Evolutionary conservation across 53 echinoderm and acorn worm species (phyloP), one percentile per base, ranked within the genome.

Genomic region (Holothuria leucospilota): DNA sequence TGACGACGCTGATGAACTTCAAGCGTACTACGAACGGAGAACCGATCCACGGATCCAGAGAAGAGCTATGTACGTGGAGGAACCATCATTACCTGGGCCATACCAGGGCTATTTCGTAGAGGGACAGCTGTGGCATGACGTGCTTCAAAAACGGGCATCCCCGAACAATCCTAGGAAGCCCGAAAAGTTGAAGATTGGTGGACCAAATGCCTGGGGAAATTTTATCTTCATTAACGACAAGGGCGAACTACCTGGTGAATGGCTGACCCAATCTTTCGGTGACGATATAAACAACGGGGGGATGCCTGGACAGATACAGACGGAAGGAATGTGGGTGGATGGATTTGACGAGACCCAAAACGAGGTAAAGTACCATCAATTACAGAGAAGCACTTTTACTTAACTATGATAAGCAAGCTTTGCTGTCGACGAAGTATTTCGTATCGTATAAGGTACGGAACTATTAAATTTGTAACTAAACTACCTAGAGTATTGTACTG

Each of bases 171-270:
- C 8, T 4, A 41, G 27, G 1, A 40, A 20, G 51, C 65, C 65
- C 3, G 65, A 46, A 16, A 65, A 39, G 8, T 13, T 83, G 21
- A 46, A 83, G 63, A 83, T 83, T 27, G 84, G 42, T n/a, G 84
- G 84, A 42, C 84, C 84, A 27, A 83, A 83, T 24, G 84, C 84
- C 18, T 83, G 84, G 84, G 84, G 84, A 6, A 83, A 83, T 67
- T 83, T 83, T 38, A 83, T 83, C 51, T 83, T 83, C 66, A 83
- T 83, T 41, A 52, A 46, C 26, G 84, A 59, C 21, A 21, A 59
- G 8, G 80, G 20, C 18, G 8, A 27, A 24, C 60, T 61, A 2
- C 59, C 34, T 30, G 80, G 60, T 18, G 62, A 80, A 39, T 80
- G 60, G 62, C 56, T 80, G 59, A 18, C 80, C 3, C 80, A 80